These are phyloP conservation scores for Nycticebus coucang DNA, from an alignment of 2,113 vertebrate species.

Conservation along the genomic window DNA sequence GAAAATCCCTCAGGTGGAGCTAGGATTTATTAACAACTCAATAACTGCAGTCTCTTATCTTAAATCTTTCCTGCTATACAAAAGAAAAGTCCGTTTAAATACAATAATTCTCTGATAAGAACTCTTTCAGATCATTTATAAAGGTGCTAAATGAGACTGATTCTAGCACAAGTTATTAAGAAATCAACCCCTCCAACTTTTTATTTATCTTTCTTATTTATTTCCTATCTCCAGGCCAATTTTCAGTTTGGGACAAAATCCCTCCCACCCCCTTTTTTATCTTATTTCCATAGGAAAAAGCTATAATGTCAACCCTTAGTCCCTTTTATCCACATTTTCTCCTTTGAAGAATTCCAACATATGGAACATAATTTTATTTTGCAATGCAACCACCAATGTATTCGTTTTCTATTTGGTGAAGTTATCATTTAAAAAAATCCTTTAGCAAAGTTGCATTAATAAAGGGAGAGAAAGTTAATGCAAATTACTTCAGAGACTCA, in stretches of 20 bases:
- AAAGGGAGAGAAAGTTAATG: constrained; percentile 16
- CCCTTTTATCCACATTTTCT: not conserved
- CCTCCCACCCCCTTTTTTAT: not conserved
- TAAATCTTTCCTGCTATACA: constrained; percentile 39
- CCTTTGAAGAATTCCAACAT: not conserved
- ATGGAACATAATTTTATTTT: not conserved
- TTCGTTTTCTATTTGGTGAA: not conserved
- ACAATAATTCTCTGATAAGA: not conserved
- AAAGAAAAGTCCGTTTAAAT: constrained; percentile 28
- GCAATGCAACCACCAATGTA: not conserved
- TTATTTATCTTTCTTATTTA: not conserved
- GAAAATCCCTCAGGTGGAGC: not conserved
- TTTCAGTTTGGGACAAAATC: constrained; percentile 25
- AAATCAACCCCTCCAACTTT: not conserved
- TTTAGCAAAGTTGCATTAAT: not conserved
- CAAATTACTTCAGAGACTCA: not conserved
- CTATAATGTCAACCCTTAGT: not conserved
- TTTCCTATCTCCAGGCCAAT: not conserved
- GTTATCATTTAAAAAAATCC: not conserved
- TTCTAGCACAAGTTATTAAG: not conserved
- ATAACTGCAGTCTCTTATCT: not conserved
- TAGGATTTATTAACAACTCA: constrained; percentile 11
- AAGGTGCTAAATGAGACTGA: not conserved
- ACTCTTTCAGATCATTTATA: not conserved
- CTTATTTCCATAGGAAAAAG: not conserved